These are phyloP conservation scores for Anoura caudifer DNA, from an alignment of 2,113 vertebrate species.

Conservation along the genomic window DNA sequence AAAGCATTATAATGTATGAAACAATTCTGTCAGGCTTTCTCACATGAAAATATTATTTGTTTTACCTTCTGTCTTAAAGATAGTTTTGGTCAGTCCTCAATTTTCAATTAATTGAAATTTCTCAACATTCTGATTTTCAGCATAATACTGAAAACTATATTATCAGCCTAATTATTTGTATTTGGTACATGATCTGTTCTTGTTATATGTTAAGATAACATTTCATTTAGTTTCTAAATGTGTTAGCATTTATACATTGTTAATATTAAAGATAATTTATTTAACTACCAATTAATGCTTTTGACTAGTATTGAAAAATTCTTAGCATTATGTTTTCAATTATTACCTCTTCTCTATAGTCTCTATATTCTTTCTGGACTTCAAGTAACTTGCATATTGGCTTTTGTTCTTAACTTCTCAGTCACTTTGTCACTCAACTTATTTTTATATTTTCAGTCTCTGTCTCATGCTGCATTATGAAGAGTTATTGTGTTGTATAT, in stretches of 20 bases:
- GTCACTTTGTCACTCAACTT: background rate
- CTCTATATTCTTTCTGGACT: background rate
- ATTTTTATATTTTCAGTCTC: background rate
- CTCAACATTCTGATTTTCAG: background rate
- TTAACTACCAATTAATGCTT: background rate
- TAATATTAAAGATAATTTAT: background rate
- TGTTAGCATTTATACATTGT: background rate
- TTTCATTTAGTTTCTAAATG: background rate
- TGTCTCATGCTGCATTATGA: background rate
- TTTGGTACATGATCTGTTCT: background rate
- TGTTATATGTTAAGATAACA: background rate
- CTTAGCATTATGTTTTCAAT: background rate
- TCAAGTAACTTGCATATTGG: background rate
- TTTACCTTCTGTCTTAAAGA: background rate
- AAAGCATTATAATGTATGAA: background rate
- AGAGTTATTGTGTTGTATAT: background rate
- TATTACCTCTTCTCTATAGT: background rate
- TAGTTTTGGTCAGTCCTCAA: background rate
- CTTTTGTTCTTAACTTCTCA: background rate
- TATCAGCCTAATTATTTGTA: background rate
- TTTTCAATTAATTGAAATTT: background rate
- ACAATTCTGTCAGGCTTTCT: background rate
- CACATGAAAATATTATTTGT: background rate
- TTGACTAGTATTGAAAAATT: background rate
- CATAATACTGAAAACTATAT: background rate